phyloP scores from a whole-genome alignment of 2,888 invertebrate genomes.

The Luperina nickerlii region DNA sequence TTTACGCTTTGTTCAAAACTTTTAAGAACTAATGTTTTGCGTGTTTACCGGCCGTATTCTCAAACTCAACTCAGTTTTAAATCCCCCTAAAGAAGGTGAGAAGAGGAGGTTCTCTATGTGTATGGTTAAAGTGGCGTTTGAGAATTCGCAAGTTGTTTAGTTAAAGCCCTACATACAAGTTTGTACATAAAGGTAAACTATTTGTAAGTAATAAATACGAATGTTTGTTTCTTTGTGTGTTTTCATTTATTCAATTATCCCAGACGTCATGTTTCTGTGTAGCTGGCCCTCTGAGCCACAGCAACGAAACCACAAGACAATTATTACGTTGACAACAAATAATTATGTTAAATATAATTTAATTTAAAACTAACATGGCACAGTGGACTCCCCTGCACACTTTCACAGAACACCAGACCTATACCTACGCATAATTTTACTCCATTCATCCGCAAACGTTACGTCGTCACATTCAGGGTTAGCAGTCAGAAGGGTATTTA shows the following conservation, averaged over 20 bases:
- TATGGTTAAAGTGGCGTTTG: constrained; percentile 14
- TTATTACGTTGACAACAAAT: too few relatives aligned
- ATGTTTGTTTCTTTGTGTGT: constrained; percentile 47
- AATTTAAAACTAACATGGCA: too few relatives aligned
- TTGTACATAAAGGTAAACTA: constrained; percentile 50
- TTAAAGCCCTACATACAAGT: constrained; percentile 19
- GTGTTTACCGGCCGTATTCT: constrained; percentile 26
- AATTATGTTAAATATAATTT: too few relatives aligned
- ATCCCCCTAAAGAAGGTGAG: neutral
- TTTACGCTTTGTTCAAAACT: constrained; percentile 1
- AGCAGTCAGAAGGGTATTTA: too few relatives aligned
- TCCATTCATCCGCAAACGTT: too few relatives aligned
- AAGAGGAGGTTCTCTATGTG: neutral
- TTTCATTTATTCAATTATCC: constrained; percentile 16
- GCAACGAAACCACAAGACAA: too few relatives aligned
- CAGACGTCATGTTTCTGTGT: neutral
- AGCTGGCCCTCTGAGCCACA: too few relatives aligned
- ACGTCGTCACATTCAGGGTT: too few relatives aligned
- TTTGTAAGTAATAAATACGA: constrained; percentile 58
- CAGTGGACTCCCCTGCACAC: too few relatives aligned
- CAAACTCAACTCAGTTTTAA: constrained; percentile 6
- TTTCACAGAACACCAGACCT: too few relatives aligned
- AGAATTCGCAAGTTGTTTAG: constrained; percentile 18
- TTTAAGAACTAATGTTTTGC: constrained; percentile 4
- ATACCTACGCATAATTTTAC: too few relatives aligned